These are phyloP conservation scores for Lomographa bimaculata DNA, from an alignment of 2,888 invertebrate genomes.

Conservation along the genomic window DNA sequence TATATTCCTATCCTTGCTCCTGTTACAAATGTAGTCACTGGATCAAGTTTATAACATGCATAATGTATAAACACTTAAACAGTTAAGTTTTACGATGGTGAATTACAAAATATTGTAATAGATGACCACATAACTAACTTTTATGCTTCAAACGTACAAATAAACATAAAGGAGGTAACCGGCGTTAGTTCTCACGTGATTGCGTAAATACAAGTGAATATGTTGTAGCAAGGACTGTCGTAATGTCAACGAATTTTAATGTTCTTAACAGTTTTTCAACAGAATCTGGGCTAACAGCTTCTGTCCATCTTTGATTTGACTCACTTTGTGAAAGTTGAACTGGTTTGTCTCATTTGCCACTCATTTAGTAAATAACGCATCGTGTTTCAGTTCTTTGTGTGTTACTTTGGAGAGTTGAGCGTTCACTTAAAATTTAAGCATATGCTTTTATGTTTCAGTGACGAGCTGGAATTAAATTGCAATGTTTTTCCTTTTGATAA, in stretches of 20 bases:
- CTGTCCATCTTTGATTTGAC: constrained; percentile 24
- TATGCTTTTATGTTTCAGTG: too few relatives aligned
- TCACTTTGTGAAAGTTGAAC: constrained; percentile 22
- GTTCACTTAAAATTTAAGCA: too few relatives aligned
- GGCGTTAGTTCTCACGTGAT: constrained; percentile 51
- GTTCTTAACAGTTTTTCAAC: constrained; percentile 16
- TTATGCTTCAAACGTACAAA: constrained; percentile 42
- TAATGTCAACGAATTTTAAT: constrained; percentile 22
- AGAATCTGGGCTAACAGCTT: constrained; percentile 17
- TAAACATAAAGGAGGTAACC: constrained; percentile 41
- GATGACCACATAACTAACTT: constrained; percentile 35
- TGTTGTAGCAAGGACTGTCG: constrained; percentile 54
- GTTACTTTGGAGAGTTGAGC: neutral
- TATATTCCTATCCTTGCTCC: too few relatives aligned
- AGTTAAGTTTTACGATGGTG: constrained; percentile 29
- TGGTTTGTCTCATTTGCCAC: constrained; percentile 14
- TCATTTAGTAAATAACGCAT: constrained; percentile 19
- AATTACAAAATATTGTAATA: constrained; percentile 44
- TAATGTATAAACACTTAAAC: constrained; percentile 20
- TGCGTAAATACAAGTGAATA: constrained; percentile 38
- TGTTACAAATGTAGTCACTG: too few relatives aligned
- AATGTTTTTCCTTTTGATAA: too few relatives aligned
- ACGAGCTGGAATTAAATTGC: too few relatives aligned
- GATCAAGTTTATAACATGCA: constrained; percentile 15
- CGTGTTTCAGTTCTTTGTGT: constrained; percentile 19